Percentiles rank a stretch among this genome's conserved stretches.
These are phyloP conservation scores for Oreochromis aureus DNA, from an alignment of 2,113 vertebrate genomes.

Conservation along the genomic window DNA sequence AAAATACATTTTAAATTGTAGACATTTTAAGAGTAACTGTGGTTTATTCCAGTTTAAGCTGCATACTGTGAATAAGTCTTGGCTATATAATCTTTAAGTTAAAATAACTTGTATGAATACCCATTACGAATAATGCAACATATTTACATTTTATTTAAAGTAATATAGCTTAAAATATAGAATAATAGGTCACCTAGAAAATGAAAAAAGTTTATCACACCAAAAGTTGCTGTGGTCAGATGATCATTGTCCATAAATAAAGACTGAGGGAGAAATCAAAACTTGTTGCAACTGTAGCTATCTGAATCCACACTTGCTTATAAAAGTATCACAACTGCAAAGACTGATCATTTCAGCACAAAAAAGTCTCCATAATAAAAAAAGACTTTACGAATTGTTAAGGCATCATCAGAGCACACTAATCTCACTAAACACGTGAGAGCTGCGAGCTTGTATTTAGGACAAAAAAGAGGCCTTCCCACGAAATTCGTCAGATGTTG, in stretches of 20 bases:
- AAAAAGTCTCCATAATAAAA: neutral
- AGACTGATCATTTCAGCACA: neutral
- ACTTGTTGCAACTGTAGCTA: neutral
- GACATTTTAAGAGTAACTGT: neutral
- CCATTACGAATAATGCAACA: neutral
- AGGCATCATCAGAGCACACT: neutral
- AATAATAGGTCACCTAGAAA: neutral
- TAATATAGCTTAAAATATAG: neutral
- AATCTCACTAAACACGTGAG: neutral
- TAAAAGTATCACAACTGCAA: neutral
- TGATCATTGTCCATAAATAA: neutral
- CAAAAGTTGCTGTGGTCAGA: neutral
- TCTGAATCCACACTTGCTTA: neutral
- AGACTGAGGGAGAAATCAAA: neutral
- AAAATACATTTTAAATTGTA: neutral
- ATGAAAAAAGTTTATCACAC: neutral
- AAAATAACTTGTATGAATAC: neutral
- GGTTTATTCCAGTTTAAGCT: neutral
- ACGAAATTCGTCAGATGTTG: neutral
- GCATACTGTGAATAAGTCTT: neutral
- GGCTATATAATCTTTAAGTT: neutral
- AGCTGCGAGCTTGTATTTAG: neutral
- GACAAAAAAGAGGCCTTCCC: neutral
- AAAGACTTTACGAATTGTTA: fast-evolving
- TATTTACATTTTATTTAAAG: neutral